Percentiles rank a stretch among this genome's conserved stretches.
Evolutionary conservation across 2,797 vertebrate genomes (phyloP).

Genomic region (Anolis apletophallus): DNA sequence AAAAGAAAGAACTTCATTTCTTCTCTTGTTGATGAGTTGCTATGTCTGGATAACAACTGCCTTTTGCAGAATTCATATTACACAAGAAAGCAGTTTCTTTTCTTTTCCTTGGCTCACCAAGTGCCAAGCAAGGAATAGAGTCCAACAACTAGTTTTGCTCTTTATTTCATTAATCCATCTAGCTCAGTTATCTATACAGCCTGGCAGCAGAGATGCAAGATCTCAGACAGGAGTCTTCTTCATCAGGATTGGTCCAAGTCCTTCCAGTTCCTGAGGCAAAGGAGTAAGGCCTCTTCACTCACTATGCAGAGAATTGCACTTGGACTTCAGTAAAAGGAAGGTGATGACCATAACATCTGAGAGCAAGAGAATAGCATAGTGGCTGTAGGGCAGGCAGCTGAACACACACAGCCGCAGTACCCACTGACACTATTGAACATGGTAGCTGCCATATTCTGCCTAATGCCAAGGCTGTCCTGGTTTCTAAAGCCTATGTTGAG

Average conservation of each 20-base stretch:
- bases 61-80: neutral
- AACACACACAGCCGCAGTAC: neutral
- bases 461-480: neutral
- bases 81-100: slow-evolving; percentile 5
- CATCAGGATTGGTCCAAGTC: too few species aligned
- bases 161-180: neutral
- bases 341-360: neutral
- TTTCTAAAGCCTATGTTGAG: neutral
- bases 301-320: too few species aligned
- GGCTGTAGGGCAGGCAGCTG: neutral
- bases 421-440: neutral
- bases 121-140: neutral
- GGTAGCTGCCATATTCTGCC: neutral
- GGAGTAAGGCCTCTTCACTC: too few species aligned
- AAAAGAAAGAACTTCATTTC: slow-evolving; percentile 43
- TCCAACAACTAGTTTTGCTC: neutral
- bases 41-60: slow-evolving; percentile 8
- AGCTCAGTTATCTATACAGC: neutral
- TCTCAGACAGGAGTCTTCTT: neutral
- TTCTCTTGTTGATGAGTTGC: neutral
- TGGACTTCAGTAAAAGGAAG: too few species aligned
- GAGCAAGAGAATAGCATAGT: neutral
- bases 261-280: too few species aligned
- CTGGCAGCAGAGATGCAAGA: neutral
- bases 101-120: neutral